Percentiles rank a stretch among this genome's conserved stretches.
Conservation (phyloP, 2,888 invertebrate species). For the Chymomyza procnemis region DNA sequence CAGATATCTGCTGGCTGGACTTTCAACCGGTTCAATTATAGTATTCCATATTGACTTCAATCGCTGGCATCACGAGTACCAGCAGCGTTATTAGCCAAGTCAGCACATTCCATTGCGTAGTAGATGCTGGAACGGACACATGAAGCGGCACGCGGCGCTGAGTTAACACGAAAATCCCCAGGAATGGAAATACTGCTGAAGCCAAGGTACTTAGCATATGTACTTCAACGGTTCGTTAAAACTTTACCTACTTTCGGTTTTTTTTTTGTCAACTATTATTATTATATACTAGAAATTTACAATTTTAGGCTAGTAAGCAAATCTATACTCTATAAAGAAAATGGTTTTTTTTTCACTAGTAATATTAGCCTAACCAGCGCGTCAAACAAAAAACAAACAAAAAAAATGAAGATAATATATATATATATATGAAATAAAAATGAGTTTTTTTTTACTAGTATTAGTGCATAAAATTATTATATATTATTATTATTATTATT, state of each 20-base stretch:
- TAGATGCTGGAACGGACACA: neutral
- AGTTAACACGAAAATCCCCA: neutral
- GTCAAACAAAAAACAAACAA: constrained; percentile 35
- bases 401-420: no score
- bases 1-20: constrained; percentile 96
- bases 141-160: constrained; percentile 14
- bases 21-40: constrained; percentile 97
- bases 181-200: neutral
- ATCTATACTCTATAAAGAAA: constrained; percentile 25
- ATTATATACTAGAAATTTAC: constrained; percentile 55
- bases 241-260: no score
- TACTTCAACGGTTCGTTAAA: neutral
- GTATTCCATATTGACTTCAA: constrained; percentile 99
- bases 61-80: constrained; percentile 97
- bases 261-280: constrained; percentile 24
- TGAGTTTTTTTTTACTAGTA: constrained; percentile 52
- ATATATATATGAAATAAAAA: no score
- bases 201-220: neutral
- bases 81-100: constrained; percentile 89
- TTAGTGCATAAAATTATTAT: constrained; percentile 42
- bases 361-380: constrained; percentile 45
- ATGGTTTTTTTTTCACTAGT: constrained; percentile 61
- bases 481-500: constrained; percentile 21
- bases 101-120: neutral
- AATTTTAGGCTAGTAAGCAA: constrained; percentile 58